Conservation (phyloP, 2,113 vertebrate genomes). For the Numenius arquata region DNA sequence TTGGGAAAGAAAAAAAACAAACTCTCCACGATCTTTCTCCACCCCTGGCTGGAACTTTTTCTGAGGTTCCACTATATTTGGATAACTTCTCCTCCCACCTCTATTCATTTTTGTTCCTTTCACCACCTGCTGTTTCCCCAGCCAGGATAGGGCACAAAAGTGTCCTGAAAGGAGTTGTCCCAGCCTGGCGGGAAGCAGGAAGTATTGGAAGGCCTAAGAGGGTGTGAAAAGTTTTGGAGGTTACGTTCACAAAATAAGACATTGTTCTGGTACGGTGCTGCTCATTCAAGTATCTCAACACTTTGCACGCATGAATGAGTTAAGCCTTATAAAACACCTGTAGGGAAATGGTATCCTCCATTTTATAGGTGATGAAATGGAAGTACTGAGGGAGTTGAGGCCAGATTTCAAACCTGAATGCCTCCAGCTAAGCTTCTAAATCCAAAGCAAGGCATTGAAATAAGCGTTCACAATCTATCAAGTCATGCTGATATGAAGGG, state of each 20-base stretch:
- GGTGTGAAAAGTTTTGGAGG: conserved; percentile 46
- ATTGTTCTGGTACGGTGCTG: background rate
- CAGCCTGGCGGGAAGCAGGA: conserved; percentile 33
- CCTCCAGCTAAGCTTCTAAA: background rate
- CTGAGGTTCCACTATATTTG: conserved; percentile 13
- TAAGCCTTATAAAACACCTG: conserved; percentile 36
- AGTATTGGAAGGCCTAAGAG: conserved; percentile 46
- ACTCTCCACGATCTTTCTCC: background rate
- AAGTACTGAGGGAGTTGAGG: background rate
- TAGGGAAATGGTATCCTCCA: conserved; percentile 16
- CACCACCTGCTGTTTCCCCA: conserved; percentile 27
- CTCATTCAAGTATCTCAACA: conserved; percentile 47
- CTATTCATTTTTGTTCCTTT: conserved; percentile 46
- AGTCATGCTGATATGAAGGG: background rate
- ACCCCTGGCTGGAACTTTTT: background rate
- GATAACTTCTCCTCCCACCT: conserved; percentile 34
- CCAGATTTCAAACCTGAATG: background rate
- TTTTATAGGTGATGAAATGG: conserved; percentile 51
- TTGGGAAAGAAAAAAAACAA: background rate
- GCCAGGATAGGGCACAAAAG: background rate
- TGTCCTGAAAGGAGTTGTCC: conserved; percentile 5
- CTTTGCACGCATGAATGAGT: conserved; percentile 17
- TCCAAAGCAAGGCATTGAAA: background rate
- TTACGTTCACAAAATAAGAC: conserved; percentile 25
- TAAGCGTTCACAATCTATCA: background rate